Percentiles rank a stretch among this genome's conserved stretches.
phyloP scores from a whole-genome alignment of 1,140 invertebrate genomes.

The Psilanteris sp. region DNA sequence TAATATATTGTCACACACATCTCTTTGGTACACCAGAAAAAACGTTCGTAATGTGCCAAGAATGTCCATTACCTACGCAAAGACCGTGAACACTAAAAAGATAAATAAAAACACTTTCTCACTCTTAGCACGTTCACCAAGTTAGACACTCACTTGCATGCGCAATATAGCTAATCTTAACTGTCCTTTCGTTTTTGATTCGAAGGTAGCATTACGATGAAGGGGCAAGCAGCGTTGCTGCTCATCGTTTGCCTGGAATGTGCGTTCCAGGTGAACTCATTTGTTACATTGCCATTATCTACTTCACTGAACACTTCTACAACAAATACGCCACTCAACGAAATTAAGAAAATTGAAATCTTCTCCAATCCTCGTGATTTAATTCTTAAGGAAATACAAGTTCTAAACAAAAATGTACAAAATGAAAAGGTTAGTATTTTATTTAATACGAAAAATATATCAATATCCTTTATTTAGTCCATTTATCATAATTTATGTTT shows the following conservation, averaged over 20 bases:
- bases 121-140: constrained; percentile 34
- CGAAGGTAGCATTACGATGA: constrained; percentile 68
- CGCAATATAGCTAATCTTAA: constrained; percentile 38
- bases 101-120: constrained; percentile 28
- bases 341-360: background rate
- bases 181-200: constrained; percentile 37
- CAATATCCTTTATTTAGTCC: no score
- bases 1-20: constrained; percentile 18
- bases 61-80: constrained; percentile 57
- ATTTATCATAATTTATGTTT: no score
- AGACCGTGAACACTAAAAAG: constrained; percentile 38
- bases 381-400: constrained; percentile 68
- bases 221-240: constrained; percentile 70
- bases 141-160: constrained; percentile 25
- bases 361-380: constrained; percentile 60
- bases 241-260: constrained; percentile 60
- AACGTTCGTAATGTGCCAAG: constrained; percentile 44
- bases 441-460: no score
- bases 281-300: background rate
- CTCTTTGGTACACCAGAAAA: no score
- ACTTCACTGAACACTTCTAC: background rate
- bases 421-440: constrained; percentile 63
- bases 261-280: constrained; percentile 21
- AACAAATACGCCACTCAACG: background rate
- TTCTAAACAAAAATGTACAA: constrained; percentile 65